Base-by-base conservation (phyloP, 2,888 invertebrate species). In the Phymatocera aterrima region DNA sequence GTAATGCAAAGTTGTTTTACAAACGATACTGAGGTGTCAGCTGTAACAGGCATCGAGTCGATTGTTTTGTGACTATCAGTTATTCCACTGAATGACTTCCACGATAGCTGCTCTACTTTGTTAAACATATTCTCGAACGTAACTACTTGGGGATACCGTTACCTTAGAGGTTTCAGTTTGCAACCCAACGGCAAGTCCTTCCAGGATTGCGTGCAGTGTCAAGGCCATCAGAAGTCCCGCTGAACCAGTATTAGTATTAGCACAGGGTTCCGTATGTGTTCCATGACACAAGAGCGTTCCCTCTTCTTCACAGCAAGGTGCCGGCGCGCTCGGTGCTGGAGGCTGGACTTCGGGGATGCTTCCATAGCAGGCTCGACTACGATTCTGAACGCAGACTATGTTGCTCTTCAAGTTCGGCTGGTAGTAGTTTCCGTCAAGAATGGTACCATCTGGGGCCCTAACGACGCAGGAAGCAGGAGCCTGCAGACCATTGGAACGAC, bases 101-200 rank as follows among this genome's bases (percentile, higher is more conserved):
- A n/a, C n/a, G n/a, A n/a, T n/a, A n/a, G n/a, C n/a, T n/a, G n/a
- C n/a, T n/a, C n/a, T n/a, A n/a, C n/a, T n/a, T n/a, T n/a, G n/a
- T n/a, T n/a, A n/a, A n/a, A n/a, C n/a, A n/a, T n/a, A n/a, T n/a
- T n/a, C n/a, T n/a, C n/a, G n/a, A n/a, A n/a, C n/a, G n/a, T n/a
- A n/a, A n/a, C n/a, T n/a, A n/a, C n/a, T n/a, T n/a, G n/a, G n/a
- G n/a, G n/a, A n/a, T n/a, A n/a, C n/a, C n/a, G n/a, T 81, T 87
- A 95, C 96, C 92, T 94, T 93, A 1, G 93, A 90, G 15, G 94
- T 87, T 15, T 92, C 92, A 78, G 92, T 92, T 88, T 96, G 96
- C 48, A 97, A 91, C 0, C 97, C 97, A 84, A 97, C 95, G 0
- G 96, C 96, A 75, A 97, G 88, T 1, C 97, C 97, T 88, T 97